Percentiles rank a stretch among this genome's conserved stretches.
Conservation (phyloP, 2,888 invertebrate species). For the Dynastes maya region DNA sequence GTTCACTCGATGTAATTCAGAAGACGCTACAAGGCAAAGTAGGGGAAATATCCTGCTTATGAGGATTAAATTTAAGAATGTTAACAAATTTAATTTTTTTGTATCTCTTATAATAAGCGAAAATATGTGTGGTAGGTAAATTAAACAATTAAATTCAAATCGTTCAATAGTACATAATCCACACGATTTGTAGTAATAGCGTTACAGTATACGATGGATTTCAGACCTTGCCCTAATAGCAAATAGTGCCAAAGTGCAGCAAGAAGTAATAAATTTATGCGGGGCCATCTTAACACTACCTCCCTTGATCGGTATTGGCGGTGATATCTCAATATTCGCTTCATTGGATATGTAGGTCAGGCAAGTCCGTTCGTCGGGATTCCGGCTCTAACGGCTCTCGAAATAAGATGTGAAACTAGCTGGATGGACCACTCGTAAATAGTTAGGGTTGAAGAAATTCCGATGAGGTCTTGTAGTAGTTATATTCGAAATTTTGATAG, state of each 20-base stretch:
- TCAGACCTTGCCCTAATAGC: too few species aligned
- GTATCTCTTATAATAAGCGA: too few species aligned
- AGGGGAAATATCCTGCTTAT: too few species aligned
- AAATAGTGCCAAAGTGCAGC: not conserved
- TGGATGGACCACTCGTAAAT: constrained; percentile 60
- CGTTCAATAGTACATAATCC: too few species aligned
- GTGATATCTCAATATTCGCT: constrained; percentile 63
- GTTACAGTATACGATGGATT: too few species aligned
- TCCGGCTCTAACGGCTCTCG: constrained; percentile 61
- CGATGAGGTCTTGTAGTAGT: constrained; percentile 31
- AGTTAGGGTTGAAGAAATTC: constrained; percentile 55
- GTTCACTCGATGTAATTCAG: too few species aligned
- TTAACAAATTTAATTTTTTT: too few species aligned
- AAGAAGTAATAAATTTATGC: constrained; percentile 9
- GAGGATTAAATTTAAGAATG: too few species aligned
- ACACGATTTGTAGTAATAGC: too few species aligned
- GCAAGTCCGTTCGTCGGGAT: constrained; percentile 59
- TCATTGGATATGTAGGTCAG: constrained; percentile 62
- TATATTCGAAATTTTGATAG: constrained; percentile 40
- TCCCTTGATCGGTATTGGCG: constrained; percentile 61
- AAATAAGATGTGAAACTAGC: constrained; percentile 61
- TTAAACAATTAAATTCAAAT: not conserved
- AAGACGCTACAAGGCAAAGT: too few species aligned
- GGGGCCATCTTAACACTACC: constrained; percentile 18
- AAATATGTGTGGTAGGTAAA: too few species aligned